Evolutionary conservation across 2,888 invertebrate genomes (phyloP), one percentile per base, ranked within the genome.

Genomic region (Trichopoda pennipes): DNA sequence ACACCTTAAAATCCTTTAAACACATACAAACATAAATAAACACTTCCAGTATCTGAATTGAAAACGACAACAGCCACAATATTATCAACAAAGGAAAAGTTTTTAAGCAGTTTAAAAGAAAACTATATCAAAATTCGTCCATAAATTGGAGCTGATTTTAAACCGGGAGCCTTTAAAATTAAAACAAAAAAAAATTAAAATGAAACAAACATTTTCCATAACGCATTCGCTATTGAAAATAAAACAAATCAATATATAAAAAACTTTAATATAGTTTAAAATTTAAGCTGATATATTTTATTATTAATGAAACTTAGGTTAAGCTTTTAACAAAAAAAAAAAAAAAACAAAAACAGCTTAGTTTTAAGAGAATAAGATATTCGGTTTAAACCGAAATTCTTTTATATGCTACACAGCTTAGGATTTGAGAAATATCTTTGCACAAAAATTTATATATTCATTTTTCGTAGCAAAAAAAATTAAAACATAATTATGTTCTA

Each of bases 81-180:
- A 19, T 17, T 1, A 61, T 38, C 51, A 44, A 80, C 73, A 84
- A 83, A 80, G 86, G 87, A 85, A 84, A 86, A 86, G 88, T 89
- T 84, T 80, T 78, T 86, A 89, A 88, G 89, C 89, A 90, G 85
- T 89, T 87, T 88, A 77, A 70, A 70, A 63, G 79, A 89, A 79
- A 82, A 82, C 82, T 82, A 90, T 90, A 90, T 90, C 90, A 89
- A 90, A 87, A 90, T 90, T 90, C 90, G 90, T 90, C 90, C 90
- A 90, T 88, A 85, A 87, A 87, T 90, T 90, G 90, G 90, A 90
- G 90, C 84, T 86, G 86, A 85, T 84, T 77, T 77, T 85, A 87
- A 86, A 61, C 84, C 84, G 84, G 80, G 51, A 74, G 74, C 70
- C 68, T 76, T 35, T 21, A 47, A 63, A 55, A 64, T 17, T 53